Conservation (phyloP, 2,113 vertebrate genomes). For the Brachyhypopomus gauderio region DNA sequence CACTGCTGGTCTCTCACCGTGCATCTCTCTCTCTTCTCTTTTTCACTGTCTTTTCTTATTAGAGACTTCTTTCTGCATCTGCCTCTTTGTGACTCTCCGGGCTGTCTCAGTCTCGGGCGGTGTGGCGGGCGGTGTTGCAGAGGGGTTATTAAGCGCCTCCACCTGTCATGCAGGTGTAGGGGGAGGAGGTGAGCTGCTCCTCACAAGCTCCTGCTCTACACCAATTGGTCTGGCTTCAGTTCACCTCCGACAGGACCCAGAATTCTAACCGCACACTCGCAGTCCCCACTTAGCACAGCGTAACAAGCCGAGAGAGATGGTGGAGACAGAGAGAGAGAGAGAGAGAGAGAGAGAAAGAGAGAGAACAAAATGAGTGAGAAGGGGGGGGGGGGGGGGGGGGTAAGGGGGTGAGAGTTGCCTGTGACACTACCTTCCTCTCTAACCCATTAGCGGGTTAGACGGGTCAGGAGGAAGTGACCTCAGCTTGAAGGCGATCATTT, state of each 20-base stretch:
- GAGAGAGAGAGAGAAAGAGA: neutral
- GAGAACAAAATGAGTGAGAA: conserved; percentile 17
- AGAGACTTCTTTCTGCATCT: conserved; percentile 21
- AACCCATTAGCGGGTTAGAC: neutral
- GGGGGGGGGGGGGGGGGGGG: neutral
- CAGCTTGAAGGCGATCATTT: conserved; percentile 9
- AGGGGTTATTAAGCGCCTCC: conserved; percentile 67
- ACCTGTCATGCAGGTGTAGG: conserved; percentile 67
- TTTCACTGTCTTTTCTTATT: conserved; percentile 1
- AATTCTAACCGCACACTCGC: neutral
- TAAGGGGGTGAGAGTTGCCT: neutral
- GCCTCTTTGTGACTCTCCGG: conserved; percentile 40
- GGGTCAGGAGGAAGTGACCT: conserved; percentile 7
- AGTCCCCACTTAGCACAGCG: neutral
- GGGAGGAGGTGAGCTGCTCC: conserved; percentile 52
- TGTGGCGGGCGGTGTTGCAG: conserved; percentile 50
- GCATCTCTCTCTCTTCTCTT: neutral
- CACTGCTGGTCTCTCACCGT: neutral
- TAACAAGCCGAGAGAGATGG: conserved; percentile 50
- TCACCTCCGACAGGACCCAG: conserved; percentile 63
- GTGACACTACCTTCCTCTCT: neutral
- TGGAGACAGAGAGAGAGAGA: neutral
- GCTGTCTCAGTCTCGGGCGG: neutral
- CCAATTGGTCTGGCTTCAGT: conserved; percentile 70
- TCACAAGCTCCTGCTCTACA: conserved; percentile 31